Conservation (phyloP, 1,140 invertebrate species). For the Leptopilina boulardi region DNA sequence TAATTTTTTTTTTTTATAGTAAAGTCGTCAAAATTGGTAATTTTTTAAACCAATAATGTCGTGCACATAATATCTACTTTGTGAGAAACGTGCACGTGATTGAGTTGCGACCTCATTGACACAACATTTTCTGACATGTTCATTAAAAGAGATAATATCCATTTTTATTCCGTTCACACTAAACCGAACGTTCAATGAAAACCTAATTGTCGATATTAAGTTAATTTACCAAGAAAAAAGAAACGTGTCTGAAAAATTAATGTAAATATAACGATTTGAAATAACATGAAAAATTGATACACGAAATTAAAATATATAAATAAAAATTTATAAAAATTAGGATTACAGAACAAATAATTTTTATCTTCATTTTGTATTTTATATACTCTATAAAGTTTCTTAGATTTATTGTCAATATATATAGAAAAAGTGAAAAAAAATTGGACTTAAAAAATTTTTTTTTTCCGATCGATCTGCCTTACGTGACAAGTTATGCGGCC, state of each 20-base stretch:
- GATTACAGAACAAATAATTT: too few species aligned
- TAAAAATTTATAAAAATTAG: too few species aligned
- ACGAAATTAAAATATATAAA: too few species aligned
- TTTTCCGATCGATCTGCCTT: constrained; percentile 20
- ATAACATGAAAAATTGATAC: too few species aligned
- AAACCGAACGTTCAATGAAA: not conserved
- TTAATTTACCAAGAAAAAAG: too few species aligned
- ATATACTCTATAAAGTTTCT: too few species aligned
- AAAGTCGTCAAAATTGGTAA: not conserved
- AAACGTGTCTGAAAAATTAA: too few species aligned
- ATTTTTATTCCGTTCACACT: not conserved
- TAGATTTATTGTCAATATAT: too few species aligned
- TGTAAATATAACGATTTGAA: too few species aligned
- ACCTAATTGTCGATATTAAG: not conserved
- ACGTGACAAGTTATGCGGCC: constrained; percentile 29
- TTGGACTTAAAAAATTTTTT: not conserved
- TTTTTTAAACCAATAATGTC: not conserved
- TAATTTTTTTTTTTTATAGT: not conserved
- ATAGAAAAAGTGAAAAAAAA: not conserved
- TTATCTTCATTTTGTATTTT: too few species aligned
- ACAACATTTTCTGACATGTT: not conserved
- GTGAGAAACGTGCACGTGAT: not conserved
- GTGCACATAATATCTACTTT: not conserved
- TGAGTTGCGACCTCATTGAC: not conserved
- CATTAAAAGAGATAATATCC: not conserved